Evolutionary conservation across 2,797 vertebrate species (phyloP), one percentile per base, ranked within the genome.

Genomic region (Mionectes olivaceus): DNA sequence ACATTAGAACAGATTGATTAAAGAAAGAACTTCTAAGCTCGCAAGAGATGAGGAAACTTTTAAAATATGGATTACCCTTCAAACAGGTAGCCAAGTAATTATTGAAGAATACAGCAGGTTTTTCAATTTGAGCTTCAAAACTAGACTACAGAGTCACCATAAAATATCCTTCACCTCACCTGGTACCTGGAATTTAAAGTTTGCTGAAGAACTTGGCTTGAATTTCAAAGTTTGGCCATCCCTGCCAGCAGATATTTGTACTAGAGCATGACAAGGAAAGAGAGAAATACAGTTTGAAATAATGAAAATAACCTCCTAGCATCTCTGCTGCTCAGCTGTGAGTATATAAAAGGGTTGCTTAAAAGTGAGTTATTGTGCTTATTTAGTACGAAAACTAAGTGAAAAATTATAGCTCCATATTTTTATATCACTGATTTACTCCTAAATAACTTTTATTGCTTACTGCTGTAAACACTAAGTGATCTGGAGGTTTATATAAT

Each of bases 61-160:
- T 91, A 89, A 94, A 96, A 94, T 77, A 94, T 57, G 52, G 89
- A 94, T 90, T 93, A 91, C 27, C 78, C 80, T 81, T 93, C 85
- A 90, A 74, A 81, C 49, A 84, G 74, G 85, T 57, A 94, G 93
- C 25, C 83, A 70, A 83, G 67, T 50, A 84, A 86, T 83, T 93
- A 93, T 11, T 90, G 91, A 96, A 91, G 89, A 86, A 92, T 50
- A 86, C 63, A 76, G 43, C 25, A 81, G 33, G 35, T 65, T 93
- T 90, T 88, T 30, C 84, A 76, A 44, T 64, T 44, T 73, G 81
- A 50, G 70, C 63, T 94, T 80, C 85, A 73, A 70, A 94, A 74
- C 69, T 13, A 63, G 67, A 81, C 69, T 75, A 61, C 21, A 35
- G 6, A 53, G 33, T 11, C 71, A 27, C 13, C 53, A 46, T 8